Evolutionary conservation across 2,113 vertebrate genomes (phyloP).

Genomic region (Neomonachus schauinslandi): DNA sequence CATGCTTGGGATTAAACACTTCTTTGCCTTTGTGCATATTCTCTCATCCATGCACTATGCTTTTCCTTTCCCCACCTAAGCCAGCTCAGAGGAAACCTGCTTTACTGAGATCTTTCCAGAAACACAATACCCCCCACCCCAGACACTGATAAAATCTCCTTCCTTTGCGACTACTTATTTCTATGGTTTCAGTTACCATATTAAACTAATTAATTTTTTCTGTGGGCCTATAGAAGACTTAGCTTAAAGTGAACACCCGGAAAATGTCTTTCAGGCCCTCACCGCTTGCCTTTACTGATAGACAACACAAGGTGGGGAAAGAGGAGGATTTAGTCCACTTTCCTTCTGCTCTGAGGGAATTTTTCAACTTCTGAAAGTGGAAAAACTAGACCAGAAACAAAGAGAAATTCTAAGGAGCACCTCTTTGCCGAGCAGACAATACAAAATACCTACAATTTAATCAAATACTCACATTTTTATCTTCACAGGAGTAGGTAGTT

Average conservation of each 20-base stretch:
- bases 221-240: neutral
- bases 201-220: neutral
- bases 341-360: neutral
- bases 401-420: neutral
- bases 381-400: neutral
- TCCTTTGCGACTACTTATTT: neutral
- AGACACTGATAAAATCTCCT: neutral
- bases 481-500: neutral
- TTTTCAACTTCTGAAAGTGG: neutral
- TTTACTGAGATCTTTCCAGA: neutral
- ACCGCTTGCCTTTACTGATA: rapidly evolving
- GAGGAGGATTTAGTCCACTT: neutral
- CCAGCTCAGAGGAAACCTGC: neutral
- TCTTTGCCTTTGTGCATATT: too few relatives aligned
- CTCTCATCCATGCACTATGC: too few relatives aligned
- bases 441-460: neutral
- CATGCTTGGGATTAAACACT: rapidly evolving
- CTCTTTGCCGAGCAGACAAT: neutral
- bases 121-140: neutral
- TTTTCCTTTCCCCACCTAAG: neutral
- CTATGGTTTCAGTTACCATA: neutral
- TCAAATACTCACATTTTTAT: neutral
- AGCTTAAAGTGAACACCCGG: neutral
- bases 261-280: neutral
- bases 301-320: too few relatives aligned